A percentile compares a stretch with the other conserved stretches of the same genome.
Conservation (phyloP, 30 jellyfish, hydroid and myxozoan species). For the Aurelia aurita region DNA sequence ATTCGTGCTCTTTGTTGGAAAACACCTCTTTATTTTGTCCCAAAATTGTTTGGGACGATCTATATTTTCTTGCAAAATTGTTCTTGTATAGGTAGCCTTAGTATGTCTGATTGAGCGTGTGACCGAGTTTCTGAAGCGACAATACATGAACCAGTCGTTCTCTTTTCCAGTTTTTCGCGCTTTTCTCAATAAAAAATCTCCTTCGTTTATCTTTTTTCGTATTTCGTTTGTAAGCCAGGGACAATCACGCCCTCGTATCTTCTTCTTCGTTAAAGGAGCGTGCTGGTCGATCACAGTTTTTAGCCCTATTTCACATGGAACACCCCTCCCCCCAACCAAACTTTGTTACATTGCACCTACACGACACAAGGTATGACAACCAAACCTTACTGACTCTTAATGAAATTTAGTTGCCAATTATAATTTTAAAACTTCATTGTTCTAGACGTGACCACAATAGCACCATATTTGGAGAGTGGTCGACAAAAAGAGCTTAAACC, state of each 20-base stretch:
- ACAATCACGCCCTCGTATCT: constrained; percentile 43
- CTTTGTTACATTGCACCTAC: too few species aligned
- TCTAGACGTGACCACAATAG: too few species aligned
- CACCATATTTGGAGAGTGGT: too few species aligned
- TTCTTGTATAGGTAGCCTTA: too few species aligned
- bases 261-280: constrained; percentile 51
- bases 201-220: constrained; percentile 38
- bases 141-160: constrained; percentile 32
- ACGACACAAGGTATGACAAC: too few species aligned
- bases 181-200: constrained; percentile 30
- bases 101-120: constrained; percentile 25
- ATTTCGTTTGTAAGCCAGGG: constrained; percentile 61
- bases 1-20: constrained; percentile 38
- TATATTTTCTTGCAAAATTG: constrained; percentile 29
- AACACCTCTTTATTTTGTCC: constrained; percentile 34
- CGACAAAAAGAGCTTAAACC: too few species aligned
- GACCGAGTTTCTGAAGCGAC: constrained; percentile 34
- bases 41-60: constrained; percentile 47
- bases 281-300: constrained; percentile 46
- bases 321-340: too few species aligned
- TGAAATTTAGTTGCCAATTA: too few species aligned
- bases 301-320: too few species aligned
- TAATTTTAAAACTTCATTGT: too few species aligned
- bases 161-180: too few species aligned
- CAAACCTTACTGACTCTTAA: too few species aligned